Evolutionary conservation across 2,888 invertebrate species (phyloP), one percentile per base, ranked within the genome.

Genomic region (Pyrgus malvae): DNA sequence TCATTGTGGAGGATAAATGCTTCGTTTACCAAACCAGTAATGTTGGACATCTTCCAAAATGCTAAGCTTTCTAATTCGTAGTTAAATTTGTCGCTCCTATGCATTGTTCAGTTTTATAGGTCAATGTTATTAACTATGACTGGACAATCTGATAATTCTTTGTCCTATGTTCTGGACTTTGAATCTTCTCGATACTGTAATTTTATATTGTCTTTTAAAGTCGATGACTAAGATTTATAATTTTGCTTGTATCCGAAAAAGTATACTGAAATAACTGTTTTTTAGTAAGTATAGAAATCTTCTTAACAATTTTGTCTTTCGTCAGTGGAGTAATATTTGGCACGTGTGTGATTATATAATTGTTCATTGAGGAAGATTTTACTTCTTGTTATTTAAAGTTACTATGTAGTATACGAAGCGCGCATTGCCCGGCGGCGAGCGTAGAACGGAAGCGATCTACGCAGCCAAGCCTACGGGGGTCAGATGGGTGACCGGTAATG

Each of bases 1-100:
- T 58, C 60, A 58, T 61, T 59, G 58, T 59, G 59, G 51, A 56
- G 60, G 57, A 64, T 58, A 58, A 61, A 60, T 55, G 59, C 57
- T 48, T 58, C 56, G 58, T 60, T 58, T 50, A 56, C 53, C 51
- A 48, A 45, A 54, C 48, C 53, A 14, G 25, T 40, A 38, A 42
- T 14, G 37, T 61, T 63, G 64, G 63, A 64, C 25, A 29, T 23
- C 48, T 37, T 63, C 64, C 63, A 64, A 64, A 58, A 55, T 54
- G 40, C 17, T 45, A 33, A 31, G 44, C 48, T 54, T 54, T 40
- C 41, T 42, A 50, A 50, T 50, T 11, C 23, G 41, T 41, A 41
- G 29, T 50, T 50, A 40, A 50, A 50, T 50, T 50, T 33, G 41
- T 23, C 40, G 29, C 11, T 45, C 31, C 16, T 46, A 33, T 37